A percentile compares a stretch with the other conserved stretches of the same genome.
These are phyloP conservation scores for Tupaia tana DNA, from an alignment of 2,113 vertebrate species.

Conservation along the genomic window DNA sequence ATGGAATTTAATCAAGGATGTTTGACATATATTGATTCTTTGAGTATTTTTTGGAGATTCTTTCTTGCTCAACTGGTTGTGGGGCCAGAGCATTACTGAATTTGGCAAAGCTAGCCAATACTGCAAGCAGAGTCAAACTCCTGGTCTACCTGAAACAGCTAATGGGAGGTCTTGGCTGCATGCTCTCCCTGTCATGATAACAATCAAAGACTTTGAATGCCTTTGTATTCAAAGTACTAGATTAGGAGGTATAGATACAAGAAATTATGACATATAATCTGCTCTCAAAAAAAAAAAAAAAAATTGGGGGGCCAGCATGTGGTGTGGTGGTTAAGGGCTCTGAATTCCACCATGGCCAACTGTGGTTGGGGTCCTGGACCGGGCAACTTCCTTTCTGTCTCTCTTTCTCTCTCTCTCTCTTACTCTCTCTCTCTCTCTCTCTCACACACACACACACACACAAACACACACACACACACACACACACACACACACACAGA, in stretches of 20 bases:
- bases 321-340: too few species aligned
- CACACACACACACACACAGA: too few species aligned
- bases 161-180: background rate
- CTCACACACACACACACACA: too few species aligned
- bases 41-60: slow-evolving; percentile 26
- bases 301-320: too few species aligned
- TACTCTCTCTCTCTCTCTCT: too few species aligned
- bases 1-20: slow-evolving; percentile 36
- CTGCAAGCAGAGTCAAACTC: slow-evolving; percentile 37
- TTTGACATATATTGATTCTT: slow-evolving; percentile 26
- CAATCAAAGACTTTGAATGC: background rate
- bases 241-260: background rate
- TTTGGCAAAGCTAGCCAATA: slow-evolving; percentile 49
- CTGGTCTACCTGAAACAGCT: background rate
- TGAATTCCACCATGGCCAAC: too few species aligned
- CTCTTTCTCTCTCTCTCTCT: too few species aligned
- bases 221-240: background rate
- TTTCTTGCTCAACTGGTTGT: slow-evolving; percentile 62
- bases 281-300: background rate
- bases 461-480: too few species aligned
- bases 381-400: too few species aligned
- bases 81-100: slow-evolving; percentile 6
- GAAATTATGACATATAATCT: background rate
- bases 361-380: too few species aligned
- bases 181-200: background rate